Base-by-base conservation (phyloP, 2,797 vertebrate species). In the Tamandua tetradactyla region DNA sequence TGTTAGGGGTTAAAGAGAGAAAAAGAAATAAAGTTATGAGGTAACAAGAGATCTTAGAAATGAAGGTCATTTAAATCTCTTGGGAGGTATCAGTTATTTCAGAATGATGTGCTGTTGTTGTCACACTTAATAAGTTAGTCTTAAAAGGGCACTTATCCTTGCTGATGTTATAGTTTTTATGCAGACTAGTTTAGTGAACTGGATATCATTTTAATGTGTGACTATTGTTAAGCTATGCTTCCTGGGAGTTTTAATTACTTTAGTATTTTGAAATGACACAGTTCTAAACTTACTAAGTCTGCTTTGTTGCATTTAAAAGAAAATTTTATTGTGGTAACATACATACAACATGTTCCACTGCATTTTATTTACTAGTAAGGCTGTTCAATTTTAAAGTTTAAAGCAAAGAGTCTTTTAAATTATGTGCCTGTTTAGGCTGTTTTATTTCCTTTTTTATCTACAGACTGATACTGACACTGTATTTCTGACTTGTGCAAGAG, bases 231-330 rank as follows among this genome's bases (percentile, higher is more conserved):
- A 75, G 82, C 64, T 78, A 32, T 76, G n/a, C 94, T 92, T 93
- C 93, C 37, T n/a, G 74, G 87, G 82, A 96, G 95, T 94, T 92
- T 94, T 91, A 96, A 95, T 95, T 78, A 91, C 84, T 94, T 96
- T 90, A 96, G 95, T 95, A 81, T 74, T 90, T 94, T 68, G 88
- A 96, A 94, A 96, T 80, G 57, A 92, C 62, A 93, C 92, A 40
- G 82, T 71, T 91, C 42, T 95, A 83, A 95, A 86, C 44, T 22
- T 81, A 80, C 55, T 30, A 49, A 90, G 66, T 83, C 37, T 90
- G 49, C 85, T 90, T 25, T 27, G 8, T 42, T 89, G 81, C 52
- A 44, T 88, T 55, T 22, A 55, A 55, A 22, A 55, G 22, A 55
- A 18, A 52, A 55, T 22, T 55, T 55, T 55, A 20, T 55, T 55